These are phyloP conservation scores for Cryptoprocta ferox DNA, from an alignment of 2,797 vertebrate genomes.

Conservation along the genomic window DNA sequence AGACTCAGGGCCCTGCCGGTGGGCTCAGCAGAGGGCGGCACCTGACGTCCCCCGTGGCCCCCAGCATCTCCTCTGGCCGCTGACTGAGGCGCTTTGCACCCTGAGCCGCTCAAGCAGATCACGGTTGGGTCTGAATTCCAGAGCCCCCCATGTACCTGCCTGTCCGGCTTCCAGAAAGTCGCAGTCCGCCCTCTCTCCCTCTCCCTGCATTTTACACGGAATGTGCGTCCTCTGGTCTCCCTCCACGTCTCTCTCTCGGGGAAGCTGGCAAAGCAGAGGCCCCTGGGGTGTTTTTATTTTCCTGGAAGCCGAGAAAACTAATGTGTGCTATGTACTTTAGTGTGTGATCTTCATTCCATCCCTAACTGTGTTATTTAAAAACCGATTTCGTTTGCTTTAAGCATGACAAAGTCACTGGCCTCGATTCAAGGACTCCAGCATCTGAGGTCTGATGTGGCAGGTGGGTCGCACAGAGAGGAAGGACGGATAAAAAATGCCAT, in stretches of 20 bases:
- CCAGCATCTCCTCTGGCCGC: background rate
- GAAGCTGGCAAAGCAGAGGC: background rate
- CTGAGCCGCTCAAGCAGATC: accelerated
- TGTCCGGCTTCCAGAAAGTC: accelerated
- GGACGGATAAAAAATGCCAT: accelerated
- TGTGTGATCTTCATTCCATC: background rate
- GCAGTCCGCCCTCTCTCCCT: accelerated
- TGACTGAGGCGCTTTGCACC: background rate
- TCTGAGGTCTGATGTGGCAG: background rate
- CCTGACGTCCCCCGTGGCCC: background rate
- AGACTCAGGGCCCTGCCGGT: accelerated
- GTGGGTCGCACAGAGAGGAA: background rate
- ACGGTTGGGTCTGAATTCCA: background rate
- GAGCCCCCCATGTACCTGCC: background rate
- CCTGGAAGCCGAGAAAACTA: background rate
- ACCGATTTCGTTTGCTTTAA: background rate
- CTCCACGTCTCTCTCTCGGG: too few relatives aligned
- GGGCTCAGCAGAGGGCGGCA: accelerated
- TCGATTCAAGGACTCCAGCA: background rate
- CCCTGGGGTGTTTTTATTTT: background rate
- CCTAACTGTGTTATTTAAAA: background rate
- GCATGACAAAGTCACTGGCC: background rate
- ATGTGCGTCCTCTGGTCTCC: background rate
- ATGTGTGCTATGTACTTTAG: background rate
- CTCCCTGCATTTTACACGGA: accelerated